phyloP scores from a whole-genome alignment of 1,140 invertebrate genomes.

The Belonocnema kinseyi region DNA sequence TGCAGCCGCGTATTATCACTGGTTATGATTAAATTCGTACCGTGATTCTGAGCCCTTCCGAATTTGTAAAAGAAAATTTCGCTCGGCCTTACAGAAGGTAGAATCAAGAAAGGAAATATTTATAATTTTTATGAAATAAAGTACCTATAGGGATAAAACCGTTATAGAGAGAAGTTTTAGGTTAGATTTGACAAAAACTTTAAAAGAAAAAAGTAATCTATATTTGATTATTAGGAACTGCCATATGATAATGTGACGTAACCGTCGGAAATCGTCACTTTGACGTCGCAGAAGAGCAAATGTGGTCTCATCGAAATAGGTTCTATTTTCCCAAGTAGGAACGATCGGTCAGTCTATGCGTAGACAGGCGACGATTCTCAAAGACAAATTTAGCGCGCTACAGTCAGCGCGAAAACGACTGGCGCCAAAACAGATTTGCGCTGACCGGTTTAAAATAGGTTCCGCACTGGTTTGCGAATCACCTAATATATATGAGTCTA shows the following conservation, averaged over 20 bases:
- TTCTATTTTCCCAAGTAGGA: constrained; percentile 5
- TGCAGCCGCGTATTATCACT: no score
- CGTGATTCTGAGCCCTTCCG: no score
- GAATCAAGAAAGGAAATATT: no score
- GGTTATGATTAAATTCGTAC: no score
- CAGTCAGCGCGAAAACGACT: constrained; percentile 6
- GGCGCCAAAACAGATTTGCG: constrained; percentile 19
- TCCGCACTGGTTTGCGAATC: constrained; percentile 6
- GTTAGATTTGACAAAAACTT: neutral
- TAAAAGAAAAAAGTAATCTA: neutral
- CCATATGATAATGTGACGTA: neutral
- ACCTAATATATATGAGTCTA: constrained; percentile 1
- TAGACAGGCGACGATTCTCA: constrained; percentile 4
- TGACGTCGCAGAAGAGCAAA: neutral
- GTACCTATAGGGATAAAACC: no score
- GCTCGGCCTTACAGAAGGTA: no score
- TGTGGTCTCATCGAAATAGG: constrained; percentile 1
- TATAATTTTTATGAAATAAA: no score
- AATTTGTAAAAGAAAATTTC: no score
- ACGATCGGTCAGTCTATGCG: neutral
- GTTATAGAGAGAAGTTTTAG: no score
- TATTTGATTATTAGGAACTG: neutral
- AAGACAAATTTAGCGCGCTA: constrained; percentile 12
- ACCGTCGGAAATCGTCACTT: neutral
- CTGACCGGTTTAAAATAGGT: constrained; percentile 18